Conservation (phyloP, 2,797 vertebrate genomes). For the Gallirallus australis region DNA sequence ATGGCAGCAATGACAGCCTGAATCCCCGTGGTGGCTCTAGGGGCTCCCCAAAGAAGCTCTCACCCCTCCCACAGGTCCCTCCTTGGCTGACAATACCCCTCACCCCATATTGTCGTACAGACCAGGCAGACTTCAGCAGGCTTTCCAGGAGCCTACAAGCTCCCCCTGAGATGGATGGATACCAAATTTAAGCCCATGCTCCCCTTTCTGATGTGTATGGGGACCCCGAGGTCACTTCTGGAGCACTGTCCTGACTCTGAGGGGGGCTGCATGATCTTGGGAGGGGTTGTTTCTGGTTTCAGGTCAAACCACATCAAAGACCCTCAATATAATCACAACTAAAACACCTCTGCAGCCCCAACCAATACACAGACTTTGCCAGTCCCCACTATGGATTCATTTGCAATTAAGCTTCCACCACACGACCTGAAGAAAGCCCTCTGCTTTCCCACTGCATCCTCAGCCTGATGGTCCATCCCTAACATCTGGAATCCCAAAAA, state of each 20-base stretch:
- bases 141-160: neutral
- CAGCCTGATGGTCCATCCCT: neutral
- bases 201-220: neutral
- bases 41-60: neutral
- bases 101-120: rapidly evolving
- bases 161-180: rapidly evolving
- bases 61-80: neutral
- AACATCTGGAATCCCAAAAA: neutral
- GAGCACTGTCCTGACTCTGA: neutral
- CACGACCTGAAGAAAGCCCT: neutral
- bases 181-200: neutral
- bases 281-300: neutral
- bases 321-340: neutral
- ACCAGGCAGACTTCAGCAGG: neutral
- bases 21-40: neutral
- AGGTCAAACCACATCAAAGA: neutral
- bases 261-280: rapidly evolving
- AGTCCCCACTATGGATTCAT: neutral
- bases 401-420: neutral
- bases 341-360: neutral
- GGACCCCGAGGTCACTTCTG: neutral
- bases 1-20: neutral
- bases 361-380: neutral
- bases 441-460: rapidly evolving
- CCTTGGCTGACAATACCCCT: neutral